phyloP scores from a whole-genome alignment of 2,113 vertebrate genomes.

The Nothobranchius furzeri region DNA sequence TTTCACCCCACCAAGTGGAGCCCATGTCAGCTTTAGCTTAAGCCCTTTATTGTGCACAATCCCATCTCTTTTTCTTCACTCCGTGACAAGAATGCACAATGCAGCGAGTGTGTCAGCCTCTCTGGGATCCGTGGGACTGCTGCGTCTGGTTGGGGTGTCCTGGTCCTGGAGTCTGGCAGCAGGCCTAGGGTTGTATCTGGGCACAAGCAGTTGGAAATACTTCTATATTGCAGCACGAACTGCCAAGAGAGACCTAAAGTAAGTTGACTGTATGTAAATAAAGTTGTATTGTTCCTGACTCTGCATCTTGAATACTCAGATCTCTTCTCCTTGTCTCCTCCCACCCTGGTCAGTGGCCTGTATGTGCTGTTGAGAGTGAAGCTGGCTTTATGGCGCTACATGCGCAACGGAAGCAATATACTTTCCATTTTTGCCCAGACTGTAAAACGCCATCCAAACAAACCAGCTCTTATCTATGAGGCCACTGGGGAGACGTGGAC shows the following conservation, averaged over 20 bases:
- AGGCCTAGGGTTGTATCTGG: slow-evolving; percentile 84
- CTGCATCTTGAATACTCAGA: background rate
- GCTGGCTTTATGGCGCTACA: slow-evolving; percentile 78
- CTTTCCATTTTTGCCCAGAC: slow-evolving; percentile 83
- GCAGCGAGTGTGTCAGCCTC: slow-evolving; percentile 75
- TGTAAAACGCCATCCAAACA: slow-evolving; percentile 79
- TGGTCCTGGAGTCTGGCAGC: slow-evolving; percentile 89
- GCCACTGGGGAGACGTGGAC: slow-evolving; percentile 84
- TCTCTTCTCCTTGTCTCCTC: slow-evolving; percentile 1
- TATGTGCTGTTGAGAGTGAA: slow-evolving; percentile 86
- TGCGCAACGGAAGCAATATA: slow-evolving; percentile 77
- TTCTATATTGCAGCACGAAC: slow-evolving; percentile 85
- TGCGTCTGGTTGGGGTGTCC: slow-evolving; percentile 83
- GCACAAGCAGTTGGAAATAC: slow-evolving; percentile 87
- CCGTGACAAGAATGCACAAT: slow-evolving; percentile 78
- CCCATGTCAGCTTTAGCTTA: slow-evolving; percentile 3
- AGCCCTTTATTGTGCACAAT: slow-evolving; percentile 16
- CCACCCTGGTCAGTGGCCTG: slow-evolving; percentile 79
- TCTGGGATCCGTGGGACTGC: slow-evolving; percentile 79
- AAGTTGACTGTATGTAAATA: slow-evolving; percentile 56
- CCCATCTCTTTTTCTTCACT: slow-evolving; percentile 17
- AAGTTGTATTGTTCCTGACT: background rate
- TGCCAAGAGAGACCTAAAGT: slow-evolving; percentile 86
- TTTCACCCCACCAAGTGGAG: background rate
- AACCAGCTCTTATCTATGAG: slow-evolving; percentile 86